Base-by-base conservation (phyloP, 1,140 invertebrate genomes). In the Drosophila lacteicornis region DNA sequence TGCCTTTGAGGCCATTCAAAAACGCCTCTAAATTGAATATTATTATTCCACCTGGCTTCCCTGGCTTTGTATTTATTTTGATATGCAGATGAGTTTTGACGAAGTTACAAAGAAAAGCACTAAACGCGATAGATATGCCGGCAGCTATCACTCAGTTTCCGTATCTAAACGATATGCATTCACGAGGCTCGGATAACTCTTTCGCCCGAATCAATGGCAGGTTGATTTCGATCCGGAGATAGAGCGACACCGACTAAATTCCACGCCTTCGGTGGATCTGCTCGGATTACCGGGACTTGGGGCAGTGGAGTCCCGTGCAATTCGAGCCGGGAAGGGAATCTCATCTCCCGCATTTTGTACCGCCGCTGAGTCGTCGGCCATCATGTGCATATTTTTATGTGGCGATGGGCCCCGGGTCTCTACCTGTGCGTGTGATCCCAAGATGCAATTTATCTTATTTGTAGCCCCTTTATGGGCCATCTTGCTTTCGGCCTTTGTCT, bases 401-500 rank as follows among this genome's bases (percentile, higher is more conserved):
- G 51, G 65, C 66, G 47, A 66, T 33, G 67, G 38, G 46, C 46
- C 47, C 22, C 45, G 42, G 42, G 42, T 30, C 40, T 75, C 43
- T 63, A 62, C 82, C 79, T 74, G 63, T 83, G 87, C 63, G 82
- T 82, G 77, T 91, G 86, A 91, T 91, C 86, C 82, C 79, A 65
- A 91, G 70, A 87, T 81, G 87, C 87, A 91, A 91, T 91, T 80
- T 91, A 91, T 91, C 87, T 91, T 91, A 88, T 91, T 91, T 91
- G 87, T 91, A 78, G 87, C 83, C 87, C 80, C 84, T 80, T 91
- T 91, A 91, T 91, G 82, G 87, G 67, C 87, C 69, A 91, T 86
- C 62, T 76, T 56, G 86, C 69, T 80, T 79, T 91, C 75, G 81
- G 86, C 81, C 60, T 80, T 90, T 70, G 80, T 82, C 71, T 91